Evolutionary conservation across 2,113 vertebrate genomes (phyloP), one percentile per base, ranked within the genome.

Genomic region (Anser brachyrhynchus): DNA sequence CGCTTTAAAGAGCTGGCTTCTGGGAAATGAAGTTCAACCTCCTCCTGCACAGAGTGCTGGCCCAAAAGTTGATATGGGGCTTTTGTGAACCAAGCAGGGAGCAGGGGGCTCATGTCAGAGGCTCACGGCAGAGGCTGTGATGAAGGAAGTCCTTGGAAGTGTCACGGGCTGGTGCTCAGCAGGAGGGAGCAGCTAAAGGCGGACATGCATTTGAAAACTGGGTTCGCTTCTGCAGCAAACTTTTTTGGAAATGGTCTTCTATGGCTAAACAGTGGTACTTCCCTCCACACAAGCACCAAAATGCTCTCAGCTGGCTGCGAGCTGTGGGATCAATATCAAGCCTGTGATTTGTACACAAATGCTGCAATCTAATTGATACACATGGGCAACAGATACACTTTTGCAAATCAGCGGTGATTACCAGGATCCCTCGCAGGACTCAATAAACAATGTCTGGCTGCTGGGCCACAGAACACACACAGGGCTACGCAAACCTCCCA

Each of bases 301-400:
- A 26, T 17, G 10, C 39, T 64, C 84, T 82, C 41, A 35, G 74
- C 46, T 2, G 3, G 46, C 76, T 11, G 1, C 11, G 15, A 76
- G 43, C 67, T 85, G 54, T 1, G 2, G 55, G 89, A 96, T 94
- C 80, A 23, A 39, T 93, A 94, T 77, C 91, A 87, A 70, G 77
- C 33, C 77, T 89, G 80, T 66, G 80, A 95, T 78, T 84, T 95
- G 95, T 94, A 92, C 90, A 94, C 70, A 92, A 93, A 58, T 62
- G 43, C 73, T 94, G 66, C 84, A 66, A 89, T 91, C 77, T 87
- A 93, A 87, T 57, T 96, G 94, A 97, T 95, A 89, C 91, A 96
- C 92, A 87, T 82, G 81, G 84, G 70, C 91, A 92, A 65, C 94
- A 96, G 93, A 95, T 93, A 93, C 5, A 87, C 87, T 95, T 95